phyloP scores from a whole-genome alignment of 1,140 invertebrate genomes.

The Drosophila hydei region DNA sequence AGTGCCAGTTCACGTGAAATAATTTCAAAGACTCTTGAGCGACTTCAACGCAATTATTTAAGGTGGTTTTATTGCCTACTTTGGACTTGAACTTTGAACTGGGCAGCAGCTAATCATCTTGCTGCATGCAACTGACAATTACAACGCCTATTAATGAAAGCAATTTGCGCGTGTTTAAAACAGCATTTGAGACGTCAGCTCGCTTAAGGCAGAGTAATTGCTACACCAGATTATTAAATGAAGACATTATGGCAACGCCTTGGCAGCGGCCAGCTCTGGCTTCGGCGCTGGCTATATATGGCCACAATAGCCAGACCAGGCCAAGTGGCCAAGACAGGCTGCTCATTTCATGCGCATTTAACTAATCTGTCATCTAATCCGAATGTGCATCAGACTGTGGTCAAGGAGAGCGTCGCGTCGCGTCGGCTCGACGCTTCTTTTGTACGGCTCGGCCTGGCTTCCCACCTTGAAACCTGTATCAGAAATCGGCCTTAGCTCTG shows the following conservation, averaged over 20 bases:
- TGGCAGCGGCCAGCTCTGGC: conserved; percentile 3
- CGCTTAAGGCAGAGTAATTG: conserved; percentile 40
- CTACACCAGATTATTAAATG: conserved; percentile 71
- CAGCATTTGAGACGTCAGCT: conserved; percentile 28
- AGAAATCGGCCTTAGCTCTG: not conserved
- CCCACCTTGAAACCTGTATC: conserved; percentile 33
- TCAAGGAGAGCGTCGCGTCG: conserved; percentile 38
- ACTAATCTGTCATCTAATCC: conserved; percentile 80
- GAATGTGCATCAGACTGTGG: conserved; percentile 57
- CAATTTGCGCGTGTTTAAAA: conserved; percentile 53
- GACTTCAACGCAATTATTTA: not conserved
- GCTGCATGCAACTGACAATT: conserved; percentile 66
- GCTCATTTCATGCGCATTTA: conserved; percentile 79
- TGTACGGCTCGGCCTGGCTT: conserved; percentile 7
- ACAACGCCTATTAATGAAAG: conserved; percentile 65
- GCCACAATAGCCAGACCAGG: conserved; percentile 24
- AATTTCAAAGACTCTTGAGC: not conserved
- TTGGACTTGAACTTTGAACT: conserved; percentile 27
- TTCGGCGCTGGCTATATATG: conserved; percentile 19
- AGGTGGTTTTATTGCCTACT: not conserved
- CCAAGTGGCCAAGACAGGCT: conserved; percentile 22
- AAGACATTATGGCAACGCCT: conserved; percentile 72
- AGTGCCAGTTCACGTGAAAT: not conserved
- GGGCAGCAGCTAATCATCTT: conserved; percentile 57
- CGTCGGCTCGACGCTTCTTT: conserved; percentile 18